Evolutionary conservation across 2,797 vertebrate genomes (phyloP), one percentile per base, ranked within the genome.

Genomic region (Phoxinus dragarum): DNA sequence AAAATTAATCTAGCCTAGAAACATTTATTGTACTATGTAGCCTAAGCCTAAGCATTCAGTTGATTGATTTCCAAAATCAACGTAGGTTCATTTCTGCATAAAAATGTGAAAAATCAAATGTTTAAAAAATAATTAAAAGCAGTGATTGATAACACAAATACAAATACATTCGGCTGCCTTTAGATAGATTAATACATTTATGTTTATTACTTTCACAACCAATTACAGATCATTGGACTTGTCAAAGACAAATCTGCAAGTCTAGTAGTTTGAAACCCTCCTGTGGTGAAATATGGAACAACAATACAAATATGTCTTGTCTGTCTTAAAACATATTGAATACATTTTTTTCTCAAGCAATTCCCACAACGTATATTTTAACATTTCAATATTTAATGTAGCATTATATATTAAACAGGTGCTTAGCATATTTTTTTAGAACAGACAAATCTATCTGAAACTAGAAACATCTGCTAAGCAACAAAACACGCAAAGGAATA

Each of bases 241-340:
- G n/a, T 16, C 59, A 64, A 80, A 11, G 34, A 68, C 31, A 38
- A 40, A 54, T 56, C 21, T 38, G 4, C 34, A 56, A 76, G 12
- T 76, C 21, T 54, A 34, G 6, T 27, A 27, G 40, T 80, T 80
- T n/a, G 56, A 27, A 83, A n/a, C 71, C 81, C 56, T 83, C 31
- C 31, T 49, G 44, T 66, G 81, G 27, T 61, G 21, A 69, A 56
- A 84, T 9, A 36, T 36, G 52, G 52, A 79, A 71, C 27, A 77
- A 31, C n/a, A 59, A 42, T 23, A 16, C 38, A 59, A 40, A 23
- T 31, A 66, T 54, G 34, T 59, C 34, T 77, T 27, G 75, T 61
- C 54, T 78, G 21, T 31, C 2, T 2, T 3, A 42, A 59, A 78
- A 77, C 36, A 59, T 10, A 61, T 61, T 42, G 52, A 56, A 17